phyloP scores from a whole-genome alignment of 2,113 vertebrate genomes.

The Chlamydotis undulata region DNA sequence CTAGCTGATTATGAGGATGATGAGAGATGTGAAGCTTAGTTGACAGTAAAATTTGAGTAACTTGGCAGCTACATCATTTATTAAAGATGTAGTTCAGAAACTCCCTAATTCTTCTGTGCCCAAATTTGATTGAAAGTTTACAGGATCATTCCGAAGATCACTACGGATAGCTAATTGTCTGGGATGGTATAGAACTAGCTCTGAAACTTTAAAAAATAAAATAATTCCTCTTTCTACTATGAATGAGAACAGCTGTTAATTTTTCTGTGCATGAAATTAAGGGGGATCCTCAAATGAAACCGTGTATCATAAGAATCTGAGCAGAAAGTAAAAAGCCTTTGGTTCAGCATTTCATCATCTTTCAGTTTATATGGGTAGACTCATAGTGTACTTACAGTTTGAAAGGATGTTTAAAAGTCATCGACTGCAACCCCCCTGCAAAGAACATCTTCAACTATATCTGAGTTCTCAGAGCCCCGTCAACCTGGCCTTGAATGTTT shows the following conservation, averaged over 20 bases:
- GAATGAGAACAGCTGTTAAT: background rate
- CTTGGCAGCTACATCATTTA: slow-evolving; percentile 22
- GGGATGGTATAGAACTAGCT: background rate
- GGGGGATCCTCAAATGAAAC: background rate
- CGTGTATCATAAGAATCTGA: background rate
- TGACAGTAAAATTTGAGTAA: background rate
- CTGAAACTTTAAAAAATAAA: background rate
- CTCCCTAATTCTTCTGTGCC: background rate
- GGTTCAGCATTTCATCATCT: rapidly evolving
- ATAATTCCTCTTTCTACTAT: background rate
- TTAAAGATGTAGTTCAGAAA: background rate
- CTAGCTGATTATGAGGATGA: slow-evolving; percentile 3
- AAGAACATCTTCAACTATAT: too few relatives aligned
- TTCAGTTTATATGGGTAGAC: background rate
- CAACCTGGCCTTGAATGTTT: too few relatives aligned
- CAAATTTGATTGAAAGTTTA: background rate
- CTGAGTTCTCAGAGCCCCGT: too few relatives aligned
- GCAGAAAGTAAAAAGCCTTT: background rate
- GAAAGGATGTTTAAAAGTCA: too few relatives aligned
- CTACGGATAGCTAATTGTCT: background rate
- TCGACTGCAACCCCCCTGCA: too few relatives aligned
- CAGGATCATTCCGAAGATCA: background rate
- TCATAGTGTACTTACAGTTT: too few relatives aligned
- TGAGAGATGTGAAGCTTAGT: background rate
- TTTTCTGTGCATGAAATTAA: background rate